Base-by-base conservation (phyloP, 2,797 vertebrate genomes). In the Carcharodon carcharias region DNA sequence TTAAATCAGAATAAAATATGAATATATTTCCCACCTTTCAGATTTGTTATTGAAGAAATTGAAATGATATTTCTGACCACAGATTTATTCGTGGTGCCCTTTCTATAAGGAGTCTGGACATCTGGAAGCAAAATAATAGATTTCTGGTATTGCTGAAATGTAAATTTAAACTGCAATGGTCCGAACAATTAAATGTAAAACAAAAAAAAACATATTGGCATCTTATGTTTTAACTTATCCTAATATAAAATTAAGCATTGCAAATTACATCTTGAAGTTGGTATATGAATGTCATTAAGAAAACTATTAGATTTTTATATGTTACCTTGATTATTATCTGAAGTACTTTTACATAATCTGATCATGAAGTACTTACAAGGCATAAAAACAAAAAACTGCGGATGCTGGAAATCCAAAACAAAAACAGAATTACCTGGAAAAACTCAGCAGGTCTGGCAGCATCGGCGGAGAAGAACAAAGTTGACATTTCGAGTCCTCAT, bases 1-100 rank as follows among this genome's bases (percentile, higher is more conserved):
- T 95, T 40, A 69, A 67, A 28, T 8, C 58, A 91, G 56, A 50
- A 95, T 67, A 23, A 69, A 71, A 69, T 69, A 45, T 54, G 31
- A 95, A 95, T 50, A 71, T 77, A 61, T 54, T 85, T 95, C 92
- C 97, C 73, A 96, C 96, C 96, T 96, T n/a, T 93, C 50, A 96
- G 96, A 67, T 96, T 97, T 94, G 96, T 89, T 96, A 93, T 96
- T 96, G 97, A 97, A 96, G 71, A 96, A 73, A 96, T 16, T 96
- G 61, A 96, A 80, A 96, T 12, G 1, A 95, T 9, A 67, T 96
- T 56, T 54, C 40, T 87, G 61, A 56, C 14, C 23, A 54, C 80
- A 87, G 94, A 26, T 40, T 35, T 56, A 45, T 40, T 35, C 31
- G 56, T 88, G 80, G 58, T 56, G 65, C 56, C 63, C 97, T 96